phyloP scores from a whole-genome alignment of 1,140 invertebrate genomes.

The Ceratina japonica region DNA sequence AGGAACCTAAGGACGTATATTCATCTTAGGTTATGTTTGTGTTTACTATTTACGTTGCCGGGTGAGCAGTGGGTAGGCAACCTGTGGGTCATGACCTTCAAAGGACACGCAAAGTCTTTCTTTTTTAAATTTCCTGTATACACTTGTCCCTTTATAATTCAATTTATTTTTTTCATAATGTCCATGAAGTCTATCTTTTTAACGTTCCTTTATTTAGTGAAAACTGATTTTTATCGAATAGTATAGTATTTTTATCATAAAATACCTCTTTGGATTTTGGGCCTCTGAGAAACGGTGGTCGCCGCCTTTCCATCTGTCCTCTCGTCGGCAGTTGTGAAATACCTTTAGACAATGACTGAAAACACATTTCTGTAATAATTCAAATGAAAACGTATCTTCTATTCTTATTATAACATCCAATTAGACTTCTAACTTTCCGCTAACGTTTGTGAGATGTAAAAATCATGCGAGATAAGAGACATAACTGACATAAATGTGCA shows the following conservation, averaged over 20 bases:
- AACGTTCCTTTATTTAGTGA: too few species aligned
- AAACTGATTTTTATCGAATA: too few species aligned
- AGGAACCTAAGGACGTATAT: background rate
- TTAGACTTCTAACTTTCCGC: background rate
- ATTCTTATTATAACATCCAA: background rate
- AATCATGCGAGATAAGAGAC: too few species aligned
- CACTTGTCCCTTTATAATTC: too few species aligned
- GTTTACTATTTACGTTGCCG: constrained; percentile 43
- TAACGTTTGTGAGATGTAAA: background rate
- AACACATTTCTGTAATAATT: constrained; percentile 36
- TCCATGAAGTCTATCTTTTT: too few species aligned
- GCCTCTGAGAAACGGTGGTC: constrained; percentile 74
- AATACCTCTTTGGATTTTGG: constrained; percentile 75
- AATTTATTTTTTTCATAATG: too few species aligned
- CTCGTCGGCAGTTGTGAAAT: constrained; percentile 67
- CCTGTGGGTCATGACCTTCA: too few species aligned
- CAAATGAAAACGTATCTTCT: background rate
- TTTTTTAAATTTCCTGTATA: too few species aligned
- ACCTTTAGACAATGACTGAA: constrained; percentile 61
- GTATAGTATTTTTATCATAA: background rate
- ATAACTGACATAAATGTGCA: background rate
- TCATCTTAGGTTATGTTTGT: constrained; percentile 43
- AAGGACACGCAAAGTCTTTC: too few species aligned
- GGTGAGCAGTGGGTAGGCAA: background rate
- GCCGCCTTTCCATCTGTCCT: constrained; percentile 76